Evolutionary conservation across 2,888 invertebrate genomes (phyloP).

Genomic region (Philereme transversata): DNA sequence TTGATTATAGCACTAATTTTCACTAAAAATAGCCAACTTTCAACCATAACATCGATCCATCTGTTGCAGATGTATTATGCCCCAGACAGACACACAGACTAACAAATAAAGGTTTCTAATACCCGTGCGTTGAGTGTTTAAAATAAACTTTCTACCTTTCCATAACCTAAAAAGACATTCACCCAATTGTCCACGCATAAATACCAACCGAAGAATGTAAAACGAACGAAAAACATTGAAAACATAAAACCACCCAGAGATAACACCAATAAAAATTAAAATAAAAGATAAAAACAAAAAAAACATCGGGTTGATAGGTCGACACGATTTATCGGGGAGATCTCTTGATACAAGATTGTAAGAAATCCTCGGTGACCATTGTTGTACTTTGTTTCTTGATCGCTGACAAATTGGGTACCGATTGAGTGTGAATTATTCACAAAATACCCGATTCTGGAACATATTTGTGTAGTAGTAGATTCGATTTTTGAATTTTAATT

Average conservation of each 20-base stretch:
- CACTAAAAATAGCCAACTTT: too few species aligned
- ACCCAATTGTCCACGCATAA: constrained; percentile 29
- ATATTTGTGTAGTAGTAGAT: too few species aligned
- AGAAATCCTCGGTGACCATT: constrained; percentile 36
- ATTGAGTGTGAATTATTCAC: constrained; percentile 5
- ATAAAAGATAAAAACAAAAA: constrained; percentile 34
- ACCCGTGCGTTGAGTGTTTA: too few species aligned
- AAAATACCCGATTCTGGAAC: background rate
- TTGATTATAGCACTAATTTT: too few species aligned
- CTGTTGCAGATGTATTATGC: too few species aligned
- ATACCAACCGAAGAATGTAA: constrained; percentile 36
- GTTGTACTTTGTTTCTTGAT: constrained; percentile 36
- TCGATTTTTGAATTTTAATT: too few species aligned
- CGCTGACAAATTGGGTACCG: constrained; percentile 26
- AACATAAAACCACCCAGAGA: constrained; percentile 77
- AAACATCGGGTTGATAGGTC: constrained; percentile 70
- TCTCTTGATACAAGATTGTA: constrained; percentile 67
- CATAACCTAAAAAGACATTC: constrained; percentile 22
- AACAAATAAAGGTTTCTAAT: too few species aligned
- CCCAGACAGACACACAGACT: too few species aligned
- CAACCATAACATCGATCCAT: too few species aligned
- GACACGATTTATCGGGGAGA: constrained; percentile 76
- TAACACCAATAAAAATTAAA: constrained; percentile 72
- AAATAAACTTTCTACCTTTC: background rate
- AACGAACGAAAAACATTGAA: constrained; percentile 52